phyloP scores from a whole-genome alignment of 2,797 vertebrate genomes.

The Iguana delicatissima region DNA sequence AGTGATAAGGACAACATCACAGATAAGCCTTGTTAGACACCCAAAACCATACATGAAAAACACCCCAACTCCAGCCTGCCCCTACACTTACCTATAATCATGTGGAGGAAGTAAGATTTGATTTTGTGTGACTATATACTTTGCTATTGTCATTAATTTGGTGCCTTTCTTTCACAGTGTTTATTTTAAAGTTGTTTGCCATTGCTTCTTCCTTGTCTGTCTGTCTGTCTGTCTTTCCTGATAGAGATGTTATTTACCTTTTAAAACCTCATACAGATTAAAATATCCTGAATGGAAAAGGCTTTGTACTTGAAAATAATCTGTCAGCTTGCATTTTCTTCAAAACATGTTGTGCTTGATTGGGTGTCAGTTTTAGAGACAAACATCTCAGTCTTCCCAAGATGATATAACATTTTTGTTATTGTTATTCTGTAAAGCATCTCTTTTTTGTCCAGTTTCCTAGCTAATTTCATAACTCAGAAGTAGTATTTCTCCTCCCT shows the following conservation, averaged over 20 bases:
- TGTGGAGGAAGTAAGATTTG: not conserved
- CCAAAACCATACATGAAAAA: not conserved
- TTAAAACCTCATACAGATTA: not conserved
- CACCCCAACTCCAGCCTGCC: too few relatives aligned
- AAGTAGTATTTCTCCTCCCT: slow-evolving; percentile 52
- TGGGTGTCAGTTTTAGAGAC: slow-evolving; percentile 27
- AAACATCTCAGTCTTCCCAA: slow-evolving; percentile 27
- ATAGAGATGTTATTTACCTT: not conserved
- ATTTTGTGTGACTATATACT: not conserved
- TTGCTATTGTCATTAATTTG: not conserved
- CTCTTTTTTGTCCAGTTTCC: slow-evolving; percentile 33
- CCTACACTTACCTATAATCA: too few relatives aligned
- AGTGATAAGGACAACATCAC: not conserved
- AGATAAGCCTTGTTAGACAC: not conserved
- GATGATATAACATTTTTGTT: not conserved
- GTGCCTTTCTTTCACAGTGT: not conserved
- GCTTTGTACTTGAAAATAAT: not conserved
- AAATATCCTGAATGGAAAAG: slow-evolving; percentile 26
- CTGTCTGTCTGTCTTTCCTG: slow-evolving; percentile 31
- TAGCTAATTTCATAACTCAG: slow-evolving; percentile 28
- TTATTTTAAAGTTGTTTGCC: not conserved
- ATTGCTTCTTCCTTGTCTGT: not conserved
- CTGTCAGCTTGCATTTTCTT: not conserved
- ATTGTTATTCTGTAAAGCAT: not conserved
- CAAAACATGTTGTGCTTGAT: not conserved